Percentiles rank a stretch among this genome's conserved stretches.
Conservation (phyloP, 1,140 invertebrate species). For the Hycleus phaleratus region DNA sequence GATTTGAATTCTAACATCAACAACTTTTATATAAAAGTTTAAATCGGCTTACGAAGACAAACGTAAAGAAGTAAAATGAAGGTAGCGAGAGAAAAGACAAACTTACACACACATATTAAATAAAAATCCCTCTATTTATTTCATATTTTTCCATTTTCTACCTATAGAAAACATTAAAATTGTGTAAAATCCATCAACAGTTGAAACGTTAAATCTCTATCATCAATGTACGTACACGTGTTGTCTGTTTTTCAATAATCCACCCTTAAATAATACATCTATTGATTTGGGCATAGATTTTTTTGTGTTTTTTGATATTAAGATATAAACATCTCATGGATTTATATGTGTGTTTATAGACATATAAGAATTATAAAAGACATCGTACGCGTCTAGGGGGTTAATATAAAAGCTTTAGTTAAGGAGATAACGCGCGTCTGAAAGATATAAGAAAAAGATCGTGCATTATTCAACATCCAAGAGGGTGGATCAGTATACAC, state of each 20-base stretch:
- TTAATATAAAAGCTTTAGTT: constrained; percentile 30
- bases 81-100: background rate
- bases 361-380: constrained; percentile 19
- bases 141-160: background rate
- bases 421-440: constrained; percentile 26
- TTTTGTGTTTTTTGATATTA: background rate
- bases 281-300: too few relatives aligned
- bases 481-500: constrained; percentile 8
- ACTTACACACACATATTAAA: background rate
- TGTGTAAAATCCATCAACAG: background rate
- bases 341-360: background rate
- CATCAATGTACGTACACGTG: background rate
- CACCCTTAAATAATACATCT: too few relatives aligned
- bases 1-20: too few relatives aligned
- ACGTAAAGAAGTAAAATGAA: background rate
- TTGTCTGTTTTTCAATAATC: background rate
- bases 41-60: background rate
- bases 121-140: background rate
- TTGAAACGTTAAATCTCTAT: constrained; percentile 1
- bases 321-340: background rate
- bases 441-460: constrained; percentile 15
- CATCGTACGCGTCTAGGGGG: constrained; percentile 17
- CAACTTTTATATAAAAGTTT: too few relatives aligned
- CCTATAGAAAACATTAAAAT: background rate
- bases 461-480: constrained; percentile 27